Percentiles rank a stretch among this genome's conserved stretches.
Conservation (phyloP, 2,888 invertebrate species). For the Lepas anatifera region DNA sequence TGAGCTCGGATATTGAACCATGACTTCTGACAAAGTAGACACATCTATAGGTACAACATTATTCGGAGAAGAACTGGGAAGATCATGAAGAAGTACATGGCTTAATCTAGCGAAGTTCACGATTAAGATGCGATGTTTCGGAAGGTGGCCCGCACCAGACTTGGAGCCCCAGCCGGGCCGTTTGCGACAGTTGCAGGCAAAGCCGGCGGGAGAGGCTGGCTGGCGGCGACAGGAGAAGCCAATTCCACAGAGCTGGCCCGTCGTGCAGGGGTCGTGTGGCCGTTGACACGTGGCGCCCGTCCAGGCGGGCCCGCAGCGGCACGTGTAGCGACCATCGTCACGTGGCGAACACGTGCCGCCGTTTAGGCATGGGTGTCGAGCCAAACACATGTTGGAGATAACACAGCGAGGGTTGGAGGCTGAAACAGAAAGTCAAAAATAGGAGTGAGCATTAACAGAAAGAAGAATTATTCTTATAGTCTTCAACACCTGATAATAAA, state of each 20-base stretch:
- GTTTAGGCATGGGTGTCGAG: background rate
- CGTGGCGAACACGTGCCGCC: constrained; percentile 6
- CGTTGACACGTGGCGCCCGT: background rate
- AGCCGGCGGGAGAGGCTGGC: background rate
- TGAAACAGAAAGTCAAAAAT: too few species aligned
- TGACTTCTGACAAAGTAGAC: too few species aligned
- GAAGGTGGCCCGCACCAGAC: background rate
- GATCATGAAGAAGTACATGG: too few species aligned
- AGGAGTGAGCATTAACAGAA: too few species aligned
- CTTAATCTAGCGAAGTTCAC: too few species aligned
- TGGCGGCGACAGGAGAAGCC: background rate
- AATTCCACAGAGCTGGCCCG: background rate
- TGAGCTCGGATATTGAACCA: too few species aligned
- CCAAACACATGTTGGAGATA: background rate
- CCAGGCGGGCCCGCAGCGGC: background rate
- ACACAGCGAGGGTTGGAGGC: constrained; percentile 1
- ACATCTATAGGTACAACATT: too few species aligned
- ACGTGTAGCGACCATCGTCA: background rate
- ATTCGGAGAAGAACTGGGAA: too few species aligned
- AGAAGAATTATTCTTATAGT: too few species aligned
- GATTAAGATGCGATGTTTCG: too few species aligned
- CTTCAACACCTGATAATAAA: too few species aligned
- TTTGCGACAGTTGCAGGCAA: background rate
- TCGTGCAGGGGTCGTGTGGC: background rate
- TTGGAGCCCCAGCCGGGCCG: constrained; percentile 1